Percentiles rank a stretch among this genome's conserved stretches.
Evolutionary conservation across 2,888 invertebrate genomes (phyloP).

Genomic region (Chrysodeixis includens): DNA sequence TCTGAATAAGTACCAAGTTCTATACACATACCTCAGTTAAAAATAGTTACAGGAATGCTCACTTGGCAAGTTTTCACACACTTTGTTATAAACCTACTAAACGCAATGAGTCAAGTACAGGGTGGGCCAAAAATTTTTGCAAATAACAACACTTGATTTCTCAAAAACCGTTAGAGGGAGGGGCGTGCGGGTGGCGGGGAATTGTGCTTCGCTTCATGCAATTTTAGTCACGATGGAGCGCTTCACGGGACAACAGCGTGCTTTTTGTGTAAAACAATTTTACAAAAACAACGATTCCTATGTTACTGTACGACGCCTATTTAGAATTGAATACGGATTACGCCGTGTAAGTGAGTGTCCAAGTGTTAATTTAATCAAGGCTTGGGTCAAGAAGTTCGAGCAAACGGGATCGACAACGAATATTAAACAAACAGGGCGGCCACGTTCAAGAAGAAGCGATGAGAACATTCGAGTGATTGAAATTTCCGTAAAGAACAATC

Average conservation of each 20-base stretch:
- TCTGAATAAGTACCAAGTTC: too few species aligned
- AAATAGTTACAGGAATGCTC: too few species aligned
- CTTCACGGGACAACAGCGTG: conserved; percentile 22
- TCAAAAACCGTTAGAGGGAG: background rate
- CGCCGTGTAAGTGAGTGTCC: background rate
- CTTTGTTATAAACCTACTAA: too few species aligned
- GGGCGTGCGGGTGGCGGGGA: background rate
- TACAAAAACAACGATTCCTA: conserved; percentile 42
- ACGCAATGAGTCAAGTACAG: too few species aligned
- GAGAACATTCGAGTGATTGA: conserved; percentile 23
- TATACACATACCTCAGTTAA: too few species aligned
- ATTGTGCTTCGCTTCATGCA: conserved; percentile 6
- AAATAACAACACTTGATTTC: conserved; percentile 5
- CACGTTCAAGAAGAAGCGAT: conserved; percentile 28
- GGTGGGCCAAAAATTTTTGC: background rate
- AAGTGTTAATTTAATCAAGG: conserved; percentile 17
- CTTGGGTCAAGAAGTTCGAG: conserved; percentile 24
- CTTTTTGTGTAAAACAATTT: conserved; percentile 42
- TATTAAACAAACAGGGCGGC: conserved; percentile 26
- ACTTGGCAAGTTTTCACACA: too few species aligned
- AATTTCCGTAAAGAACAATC: conserved; percentile 22
- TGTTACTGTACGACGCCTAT: conserved; percentile 17
- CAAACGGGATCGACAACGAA: conserved; percentile 30
- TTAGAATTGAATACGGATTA: conserved; percentile 38
- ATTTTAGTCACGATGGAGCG: conserved; percentile 10